These are phyloP conservation scores for Bombus fervidus DNA, from an alignment of 1,140 invertebrate species.

Conservation along the genomic window DNA sequence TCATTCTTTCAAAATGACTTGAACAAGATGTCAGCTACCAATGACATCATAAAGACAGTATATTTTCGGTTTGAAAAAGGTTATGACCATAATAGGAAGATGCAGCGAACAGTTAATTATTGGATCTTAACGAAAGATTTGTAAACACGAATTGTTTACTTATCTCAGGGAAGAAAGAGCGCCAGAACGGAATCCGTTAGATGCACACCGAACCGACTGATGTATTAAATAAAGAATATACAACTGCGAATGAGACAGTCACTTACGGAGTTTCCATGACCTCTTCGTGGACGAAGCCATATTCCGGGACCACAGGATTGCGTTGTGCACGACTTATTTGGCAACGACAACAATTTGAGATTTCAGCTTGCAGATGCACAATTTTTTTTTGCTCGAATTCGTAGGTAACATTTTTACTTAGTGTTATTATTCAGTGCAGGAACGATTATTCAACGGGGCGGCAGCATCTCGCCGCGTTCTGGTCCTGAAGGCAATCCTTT, in stretches of 20 bases:
- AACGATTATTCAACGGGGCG: conserved; percentile 38
- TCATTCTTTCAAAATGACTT: not conserved
- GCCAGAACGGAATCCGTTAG: conserved; percentile 15
- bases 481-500: conserved; percentile 52
- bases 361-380: conserved; percentile 68
- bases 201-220: not conserved
- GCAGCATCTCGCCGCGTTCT: conserved; percentile 37
- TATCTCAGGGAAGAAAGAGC: not conserved
- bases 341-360: conserved; percentile 76
- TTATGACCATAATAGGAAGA: conserved; percentile 52
- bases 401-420: conserved; percentile 63
- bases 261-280: conserved; percentile 85
- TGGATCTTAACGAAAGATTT: not conserved
- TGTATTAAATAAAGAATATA: conserved; percentile 18
- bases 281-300: conserved; percentile 85
- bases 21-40: conserved; percentile 6
- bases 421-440: conserved; percentile 10
- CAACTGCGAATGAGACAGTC: conserved; percentile 1
- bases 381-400: conserved; percentile 71
- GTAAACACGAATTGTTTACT: conserved; percentile 55
- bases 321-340: conserved; percentile 79
- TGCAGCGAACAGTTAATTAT: not conserved
- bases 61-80: conserved; percentile 26
- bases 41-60: conserved; percentile 23
- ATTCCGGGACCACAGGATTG: conserved; percentile 72